Evolutionary conservation across 2,888 invertebrate genomes (phyloP), one percentile per base, ranked within the genome.

Genomic region (Melieria picta): DNA sequence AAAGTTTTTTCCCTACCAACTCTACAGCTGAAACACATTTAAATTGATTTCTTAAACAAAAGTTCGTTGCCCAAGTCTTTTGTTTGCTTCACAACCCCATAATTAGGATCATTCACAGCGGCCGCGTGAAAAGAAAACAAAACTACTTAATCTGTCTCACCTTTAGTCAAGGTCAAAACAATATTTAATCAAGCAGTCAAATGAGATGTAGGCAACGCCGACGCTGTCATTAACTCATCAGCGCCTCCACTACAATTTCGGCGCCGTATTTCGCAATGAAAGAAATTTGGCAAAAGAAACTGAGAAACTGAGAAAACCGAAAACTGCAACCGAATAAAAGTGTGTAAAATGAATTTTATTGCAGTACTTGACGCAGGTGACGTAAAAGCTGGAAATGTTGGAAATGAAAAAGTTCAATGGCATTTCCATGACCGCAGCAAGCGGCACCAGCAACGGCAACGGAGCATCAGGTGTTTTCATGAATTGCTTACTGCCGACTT

Each of bases 111-210:
- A 50, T 10, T 9, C 50, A 50, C 50, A 7, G 50, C 50, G 11
- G 11, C 9, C 11, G 11, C 9, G 0, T 50, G 50, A 50, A 50
- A 50, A 2, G 50, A 7, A 50, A 50, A 50, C 11, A 50, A 50
- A 50, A 50, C 11, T 3, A 50, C 11, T 10, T 7, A 3, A 50
- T 50, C 11, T 4, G 52, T 7, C 52, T 52, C 52, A 52, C 13
- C 52, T 52, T 9, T 11, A 52, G 52, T 52, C 52, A 52, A 52
- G 52, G 52, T 52, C 13, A 52, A 52, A n/a, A n/a, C 52, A 52
- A 52, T 52, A 52, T 52, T 52, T 52, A 52, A 52, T 13, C 30
- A 30, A 30, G 30, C 30, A 30, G 30, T 30, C 30, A 30, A 30
- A 30, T 30, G 30, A 30, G 30, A 30, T 2, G 30, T 2, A 30